phyloP scores from a whole-genome alignment of 2,888 invertebrate species.

The Drosophila parthenogenetica region DNA sequence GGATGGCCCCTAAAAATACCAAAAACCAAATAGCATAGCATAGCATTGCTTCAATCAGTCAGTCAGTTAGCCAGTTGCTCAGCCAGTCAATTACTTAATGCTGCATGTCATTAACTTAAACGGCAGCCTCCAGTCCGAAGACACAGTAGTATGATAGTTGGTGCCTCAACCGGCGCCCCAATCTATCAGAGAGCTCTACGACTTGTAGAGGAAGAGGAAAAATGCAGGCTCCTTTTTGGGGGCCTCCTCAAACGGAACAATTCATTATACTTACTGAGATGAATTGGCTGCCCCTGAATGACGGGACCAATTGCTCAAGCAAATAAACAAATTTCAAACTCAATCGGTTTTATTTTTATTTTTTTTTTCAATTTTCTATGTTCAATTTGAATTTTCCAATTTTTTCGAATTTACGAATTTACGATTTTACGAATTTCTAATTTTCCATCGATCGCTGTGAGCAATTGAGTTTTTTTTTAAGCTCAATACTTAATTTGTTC shows the following conservation, averaged over 20 bases:
- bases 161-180: constrained; percentile 64
- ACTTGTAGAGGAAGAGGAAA: constrained; percentile 11
- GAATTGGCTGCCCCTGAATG: constrained; percentile 67
- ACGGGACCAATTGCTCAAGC: constrained; percentile 79
- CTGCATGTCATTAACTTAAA: constrained; percentile 68
- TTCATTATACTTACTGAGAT: constrained; percentile 71
- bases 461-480: constrained; percentile 70
- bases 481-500: constrained; percentile 71
- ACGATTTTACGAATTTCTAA: neutral
- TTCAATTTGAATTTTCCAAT: no score
- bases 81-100: constrained; percentile 40
- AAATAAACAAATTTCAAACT: constrained; percentile 71
- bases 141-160: constrained; percentile 42
- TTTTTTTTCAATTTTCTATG: constrained; percentile 5
- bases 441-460: constrained; percentile 24
- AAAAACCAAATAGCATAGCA: constrained; percentile 59
- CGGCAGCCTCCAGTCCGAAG: constrained; percentile 63
- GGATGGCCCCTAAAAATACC: constrained; percentile 78
- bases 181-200: constrained; percentile 65
- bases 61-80: constrained; percentile 49
- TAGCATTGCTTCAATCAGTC: constrained; percentile 48
- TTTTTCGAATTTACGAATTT: neutral
- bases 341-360: constrained; percentile 55
- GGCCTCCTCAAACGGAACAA: constrained; percentile 64
- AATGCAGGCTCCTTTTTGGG: constrained; percentile 31